phyloP scores from a whole-genome alignment of 2,888 invertebrate genomes.

The Drosophila macrospina region DNA sequence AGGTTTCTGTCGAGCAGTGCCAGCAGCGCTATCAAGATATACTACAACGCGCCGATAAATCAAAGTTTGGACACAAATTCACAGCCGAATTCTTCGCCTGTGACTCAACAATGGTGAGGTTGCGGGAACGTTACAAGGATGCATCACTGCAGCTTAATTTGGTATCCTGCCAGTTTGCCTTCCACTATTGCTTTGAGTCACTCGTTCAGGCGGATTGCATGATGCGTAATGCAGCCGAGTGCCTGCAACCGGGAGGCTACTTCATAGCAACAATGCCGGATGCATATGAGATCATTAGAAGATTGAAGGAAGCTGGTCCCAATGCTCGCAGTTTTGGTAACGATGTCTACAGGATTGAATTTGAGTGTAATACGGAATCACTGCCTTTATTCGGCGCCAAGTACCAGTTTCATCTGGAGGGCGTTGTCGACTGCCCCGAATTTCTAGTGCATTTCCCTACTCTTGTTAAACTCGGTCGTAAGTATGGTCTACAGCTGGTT shows the following conservation, averaged over 20 bases:
- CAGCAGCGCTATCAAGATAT: slow-evolving; percentile 92
- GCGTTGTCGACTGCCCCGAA: slow-evolving; percentile 99
- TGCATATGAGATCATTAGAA: slow-evolving; percentile 94
- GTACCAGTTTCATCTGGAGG: slow-evolving; percentile 97
- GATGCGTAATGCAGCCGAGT: slow-evolving; percentile 96
- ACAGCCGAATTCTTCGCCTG: slow-evolving; percentile 95
- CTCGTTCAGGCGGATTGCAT: slow-evolving; percentile 95
- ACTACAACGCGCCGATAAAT: slow-evolving; percentile 81
- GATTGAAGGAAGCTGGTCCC: slow-evolving; percentile 87
- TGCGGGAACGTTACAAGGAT: slow-evolving; percentile 92
- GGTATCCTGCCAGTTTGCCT: slow-evolving; percentile 98
- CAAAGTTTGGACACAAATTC: slow-evolving; percentile 87
- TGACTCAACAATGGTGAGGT: slow-evolving; percentile 94
- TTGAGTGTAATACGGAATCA: slow-evolving; percentile 88
- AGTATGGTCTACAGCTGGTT: slow-evolving; percentile 90
- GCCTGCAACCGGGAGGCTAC: slow-evolving; percentile 94
- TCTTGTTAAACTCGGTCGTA: slow-evolving; percentile 90
- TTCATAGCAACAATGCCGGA: slow-evolving; percentile 99
- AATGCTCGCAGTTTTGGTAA: slow-evolving; percentile 89
- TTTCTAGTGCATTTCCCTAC: slow-evolving; percentile 97
- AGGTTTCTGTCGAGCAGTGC: slow-evolving; percentile 96
- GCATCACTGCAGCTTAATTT: slow-evolving; percentile 93
- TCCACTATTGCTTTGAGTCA: slow-evolving; percentile 98
- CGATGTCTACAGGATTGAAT: slow-evolving; percentile 90
- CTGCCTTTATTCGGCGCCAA: slow-evolving; percentile 97